These are phyloP conservation scores for Endomychus coccineus DNA, from an alignment of 2,888 invertebrate species.

Conservation along the genomic window DNA sequence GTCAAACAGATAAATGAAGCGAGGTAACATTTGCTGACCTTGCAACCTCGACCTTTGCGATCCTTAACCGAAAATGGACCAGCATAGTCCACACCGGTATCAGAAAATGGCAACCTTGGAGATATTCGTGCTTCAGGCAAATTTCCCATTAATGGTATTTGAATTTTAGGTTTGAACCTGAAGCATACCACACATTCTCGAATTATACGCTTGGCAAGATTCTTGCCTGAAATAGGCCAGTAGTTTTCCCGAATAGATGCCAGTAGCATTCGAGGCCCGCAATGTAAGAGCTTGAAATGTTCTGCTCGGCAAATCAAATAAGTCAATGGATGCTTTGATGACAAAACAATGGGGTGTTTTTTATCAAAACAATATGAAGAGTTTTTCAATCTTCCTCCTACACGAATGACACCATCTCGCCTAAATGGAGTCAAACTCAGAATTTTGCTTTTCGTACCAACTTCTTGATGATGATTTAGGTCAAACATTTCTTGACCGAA, in stretches of 20 bases:
- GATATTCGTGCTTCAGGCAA: not conserved
- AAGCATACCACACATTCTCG: conserved; percentile 1
- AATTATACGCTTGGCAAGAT: not conserved
- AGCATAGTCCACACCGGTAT: conserved; percentile 6
- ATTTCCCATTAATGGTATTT: conserved; percentile 2
- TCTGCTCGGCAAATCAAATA: conserved; percentile 1
- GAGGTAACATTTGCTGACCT: conserved; percentile 4
- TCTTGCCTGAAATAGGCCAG: not conserved
- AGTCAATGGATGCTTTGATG: conserved; percentile 1
- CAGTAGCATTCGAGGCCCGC: conserved; percentile 1
- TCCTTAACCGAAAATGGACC: conserved; percentile 9
- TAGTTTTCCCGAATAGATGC: conserved; percentile 2
- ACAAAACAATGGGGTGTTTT: conserved; percentile 3
- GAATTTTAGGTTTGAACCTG: conserved; percentile 5
- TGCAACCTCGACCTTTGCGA: not conserved
- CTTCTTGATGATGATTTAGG: too few species aligned
- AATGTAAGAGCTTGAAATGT: conserved; percentile 1
- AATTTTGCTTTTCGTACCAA: too few species aligned
- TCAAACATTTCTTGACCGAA: too few species aligned
- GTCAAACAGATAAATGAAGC: conserved; percentile 9
- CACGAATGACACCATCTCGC: too few species aligned
- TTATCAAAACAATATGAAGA: too few species aligned
- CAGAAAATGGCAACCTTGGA: not conserved
- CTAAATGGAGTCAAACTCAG: too few species aligned
- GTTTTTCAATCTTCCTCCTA: too few species aligned